Base-by-base conservation (phyloP, 2,888 invertebrate genomes). In the Diarsia brunnea region DNA sequence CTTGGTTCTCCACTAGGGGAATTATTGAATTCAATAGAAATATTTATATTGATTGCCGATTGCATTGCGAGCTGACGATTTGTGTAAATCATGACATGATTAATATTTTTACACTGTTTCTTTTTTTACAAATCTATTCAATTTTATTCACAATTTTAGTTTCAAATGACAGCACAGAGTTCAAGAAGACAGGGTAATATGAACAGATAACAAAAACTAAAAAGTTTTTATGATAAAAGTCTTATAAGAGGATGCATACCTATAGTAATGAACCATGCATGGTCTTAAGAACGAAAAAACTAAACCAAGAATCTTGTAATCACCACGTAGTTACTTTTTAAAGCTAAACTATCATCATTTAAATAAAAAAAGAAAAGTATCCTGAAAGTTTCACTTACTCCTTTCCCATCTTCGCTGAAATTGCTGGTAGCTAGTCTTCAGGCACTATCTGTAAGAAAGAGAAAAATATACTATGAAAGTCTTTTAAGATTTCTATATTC, bases 21-120 rank as follows among this genome's bases (percentile, higher is more conserved):
- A 63, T 86, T 85, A 45, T 81, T 80, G 45, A 92, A 69, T 75
- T 90, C 77, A 63, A 93, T 92, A 53, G 84, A 88, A 79, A 93
- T 91, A 69, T 90, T 85, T 75, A 93, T 87, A 10, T 79, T 88
- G 21, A 89, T 85, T 68, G 89, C 75, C 71, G 87, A 82, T 75
- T 78, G 73, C 80, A 53, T 86, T 85, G 69, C 27, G n/a, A 63
- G 47, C 19, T 45, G 61, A 24, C 27, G 47, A 71, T 72, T 83
- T 63, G n/a, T 64, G 49, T 53, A 45, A 69, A 84, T 58, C 69
- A 75, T 65, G 73, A 43, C 73, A 81, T 75, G 58, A 58, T 72
- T 78, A 60, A 65, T 51, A 27, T 75, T 43, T 74, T 71, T 74
- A 43, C 43, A 12, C 21, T n/a, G 21, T 66, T 73, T 24, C 0